Evolutionary conservation across 2,888 invertebrate species (phyloP), one percentile per base, ranked within the genome.

Genomic region (Morpho achilles): DNA sequence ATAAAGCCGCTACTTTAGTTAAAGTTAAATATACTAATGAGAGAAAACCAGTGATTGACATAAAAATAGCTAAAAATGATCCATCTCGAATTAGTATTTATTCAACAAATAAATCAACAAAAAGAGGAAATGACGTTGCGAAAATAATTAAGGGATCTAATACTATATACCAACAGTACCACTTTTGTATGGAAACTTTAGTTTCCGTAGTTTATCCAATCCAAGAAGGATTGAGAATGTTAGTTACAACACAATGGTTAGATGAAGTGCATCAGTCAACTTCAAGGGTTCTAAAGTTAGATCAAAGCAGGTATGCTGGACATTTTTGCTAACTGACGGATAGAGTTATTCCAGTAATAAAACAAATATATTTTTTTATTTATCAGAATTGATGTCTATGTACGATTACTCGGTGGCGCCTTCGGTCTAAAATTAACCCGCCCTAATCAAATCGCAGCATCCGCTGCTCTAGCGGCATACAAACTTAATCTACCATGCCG

Each of bases 401-500:
- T 95, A 0, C 91, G 93, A 51, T 92, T 96, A 50, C 67, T 96
- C 1, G 96, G 96, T 0, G 97, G 97, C 4, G 94, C 89, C 0
- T 97, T 94, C 69, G 97, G 97, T 0, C 88, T 90, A 0, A 97
- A 97, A 79, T 91, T 95, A 63, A 88, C 92, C 0, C 86, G 95
- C 40, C 81, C 88, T 6, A 71, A 82, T 6, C 82, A 91, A 43
- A 73, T 93, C 1, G 87, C 93, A 0, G 87, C 92, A n/a, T 93
- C 94, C 0, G 92, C 94, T 59, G 93, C 94, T 0, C 70, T 96
- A 6, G 95, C 93, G 0, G 91, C 93, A 0, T 70, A 89, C 63
- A 91, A 91, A 59, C 75, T 94, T 1, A 89, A 92, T 71, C 75
- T 77, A 52, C 94, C 95, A 0, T 93, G 94, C 0, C 90, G 94